Base-by-base conservation (phyloP, 2,888 invertebrate species). In the Hydriomena furcata region DNA sequence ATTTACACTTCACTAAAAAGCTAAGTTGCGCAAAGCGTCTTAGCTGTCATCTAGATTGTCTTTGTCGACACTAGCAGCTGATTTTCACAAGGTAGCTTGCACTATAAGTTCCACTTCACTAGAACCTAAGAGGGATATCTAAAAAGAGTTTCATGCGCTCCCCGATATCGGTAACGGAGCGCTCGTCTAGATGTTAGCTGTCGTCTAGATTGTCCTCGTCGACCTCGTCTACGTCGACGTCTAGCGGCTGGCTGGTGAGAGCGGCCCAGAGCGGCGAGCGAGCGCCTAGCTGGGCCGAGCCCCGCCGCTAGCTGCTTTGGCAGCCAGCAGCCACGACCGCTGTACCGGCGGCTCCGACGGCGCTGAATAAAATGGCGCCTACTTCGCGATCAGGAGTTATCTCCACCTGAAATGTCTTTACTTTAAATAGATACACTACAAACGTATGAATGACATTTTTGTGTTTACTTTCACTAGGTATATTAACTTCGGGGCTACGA, bases 191-290 rank as follows among this genome's bases (percentile, higher is more conserved):
- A 75, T 92, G 92, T 86, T 92, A 92, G 92, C 92, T 93, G 73
- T 84, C 84, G 30, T 79, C 81, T 36, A 58, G 68, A 43, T 75
- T 78, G 21, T 78, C 78, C 30, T 82, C 82, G 13, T 74, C 78
- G 7, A 75, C 79, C 53, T 84, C 86, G 47, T 84, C 60, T 13
- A 54, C 45, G 30, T 58, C 58, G 13, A 45, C 84, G 66, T 87
- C 88, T 6, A 89, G 79, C 3, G 85, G 88, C 71, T 95, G 94
- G 69, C 94, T 94, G 45, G 96, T 96, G 65, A 96, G 91, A 42
- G 96, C 94, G 41, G 94, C 95, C 96, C 96, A 96, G 60, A 96
- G 91, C 38, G 96, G 96, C 57, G 95, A 94, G 69, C 88, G 84
- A 6, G 88, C 88, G 54, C 88, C 88, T 59, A 83, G 81, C 76